A percentile compares a stretch with the other conserved stretches of the same genome.
Evolutionary conservation across 1,140 invertebrate species (phyloP).

Genomic region (Zaprionus tsacasi): DNA sequence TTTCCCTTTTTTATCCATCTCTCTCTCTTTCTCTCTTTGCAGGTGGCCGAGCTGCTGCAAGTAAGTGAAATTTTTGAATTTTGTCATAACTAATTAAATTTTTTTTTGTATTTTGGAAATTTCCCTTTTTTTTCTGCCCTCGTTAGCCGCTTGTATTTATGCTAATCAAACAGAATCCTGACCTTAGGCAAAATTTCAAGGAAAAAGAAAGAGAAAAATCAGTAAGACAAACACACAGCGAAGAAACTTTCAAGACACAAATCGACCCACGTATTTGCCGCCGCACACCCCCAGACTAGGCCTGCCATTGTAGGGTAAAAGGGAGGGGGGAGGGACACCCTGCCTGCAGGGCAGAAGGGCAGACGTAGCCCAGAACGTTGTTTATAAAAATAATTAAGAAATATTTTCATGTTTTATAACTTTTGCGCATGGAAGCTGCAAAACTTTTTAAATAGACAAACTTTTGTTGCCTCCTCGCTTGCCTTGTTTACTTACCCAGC

Average conservation of each 20-base stretch:
- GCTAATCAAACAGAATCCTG: conserved; percentile 81
- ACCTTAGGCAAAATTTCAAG: conserved; percentile 63
- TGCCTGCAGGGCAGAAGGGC: conserved; percentile 1
- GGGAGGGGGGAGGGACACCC: not conserved
- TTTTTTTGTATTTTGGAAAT: conserved; percentile 39
- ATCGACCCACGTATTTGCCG: conserved; percentile 43
- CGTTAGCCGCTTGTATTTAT: conserved; percentile 59
- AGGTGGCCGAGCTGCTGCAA: conserved; percentile 12
- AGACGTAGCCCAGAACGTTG: conserved; percentile 37
- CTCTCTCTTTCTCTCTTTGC: conserved; percentile 13
- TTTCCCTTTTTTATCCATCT: not conserved
- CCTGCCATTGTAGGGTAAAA: not conserved
- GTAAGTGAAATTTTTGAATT: conserved; percentile 1
- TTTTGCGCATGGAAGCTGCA: conserved; percentile 68
- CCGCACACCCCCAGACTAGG: conserved; percentile 8
- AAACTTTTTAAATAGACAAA: conserved; percentile 83
- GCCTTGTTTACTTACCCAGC: conserved; percentile 68
- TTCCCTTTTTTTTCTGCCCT: conserved; percentile 46
- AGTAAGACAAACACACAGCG: conserved; percentile 63
- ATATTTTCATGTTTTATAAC: conserved; percentile 83
- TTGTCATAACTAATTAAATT: conserved; percentile 38
- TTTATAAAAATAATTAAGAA: conserved; percentile 83
- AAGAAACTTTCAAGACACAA: conserved; percentile 40
- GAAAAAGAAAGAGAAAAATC: conserved; percentile 34
- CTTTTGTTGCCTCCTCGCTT: conserved; percentile 55